Conservation (phyloP, 2,888 invertebrate species). For the Lydus trimaculatus region DNA sequence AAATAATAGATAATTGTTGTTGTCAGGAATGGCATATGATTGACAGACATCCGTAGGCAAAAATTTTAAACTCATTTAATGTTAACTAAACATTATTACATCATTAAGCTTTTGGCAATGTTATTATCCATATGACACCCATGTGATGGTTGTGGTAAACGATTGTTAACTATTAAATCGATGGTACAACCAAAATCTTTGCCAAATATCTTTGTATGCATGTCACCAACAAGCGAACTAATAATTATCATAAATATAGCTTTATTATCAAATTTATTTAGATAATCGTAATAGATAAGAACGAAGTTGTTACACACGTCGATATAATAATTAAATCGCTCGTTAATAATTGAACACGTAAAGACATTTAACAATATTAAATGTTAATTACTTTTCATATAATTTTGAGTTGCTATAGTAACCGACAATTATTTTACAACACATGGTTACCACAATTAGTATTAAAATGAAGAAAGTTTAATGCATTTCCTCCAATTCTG, state of each 20-base stretch:
- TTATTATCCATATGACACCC: not conserved
- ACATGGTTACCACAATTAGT: too few species aligned
- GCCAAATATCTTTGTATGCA: not conserved
- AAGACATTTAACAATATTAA: not conserved
- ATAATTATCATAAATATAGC: not conserved
- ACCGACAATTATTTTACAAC: not conserved
- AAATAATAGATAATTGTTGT: not conserved
- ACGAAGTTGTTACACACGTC: not conserved
- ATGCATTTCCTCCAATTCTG: not conserved
- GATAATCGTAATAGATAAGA: not conserved
- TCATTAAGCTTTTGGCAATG: not conserved
- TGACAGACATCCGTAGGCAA: not conserved
- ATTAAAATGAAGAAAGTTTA: not conserved
- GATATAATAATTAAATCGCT: not conserved
- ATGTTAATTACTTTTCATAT: too few species aligned
- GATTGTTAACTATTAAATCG: not conserved
- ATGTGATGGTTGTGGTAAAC: not conserved
- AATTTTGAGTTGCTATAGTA: not conserved
- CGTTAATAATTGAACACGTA: not conserved
- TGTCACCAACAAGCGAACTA: not conserved
- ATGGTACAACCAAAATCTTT: not conserved
- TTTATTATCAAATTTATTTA: not conserved
- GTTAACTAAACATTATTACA: not conserved
- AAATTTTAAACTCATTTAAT: not conserved
- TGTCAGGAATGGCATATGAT: not conserved